A percentile compares a stretch with the other conserved stretches of the same genome.
These are phyloP conservation scores for Alligator mississippiensis DNA, from an alignment of 2,113 vertebrate species.

Conservation along the genomic window DNA sequence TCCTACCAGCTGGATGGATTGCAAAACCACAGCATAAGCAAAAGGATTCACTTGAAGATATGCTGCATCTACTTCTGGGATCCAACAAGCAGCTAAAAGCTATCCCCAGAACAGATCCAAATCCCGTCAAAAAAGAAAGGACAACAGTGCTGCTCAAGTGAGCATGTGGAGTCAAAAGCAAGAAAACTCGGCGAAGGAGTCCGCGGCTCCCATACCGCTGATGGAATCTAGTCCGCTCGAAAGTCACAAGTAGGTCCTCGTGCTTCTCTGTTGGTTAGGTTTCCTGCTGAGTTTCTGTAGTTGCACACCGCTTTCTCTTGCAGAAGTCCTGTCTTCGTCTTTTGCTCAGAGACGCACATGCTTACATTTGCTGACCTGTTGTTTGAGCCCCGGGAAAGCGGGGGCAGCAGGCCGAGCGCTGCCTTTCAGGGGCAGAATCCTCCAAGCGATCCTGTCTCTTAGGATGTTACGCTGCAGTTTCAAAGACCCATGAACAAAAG, in stretches of 20 bases:
- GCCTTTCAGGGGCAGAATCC: background rate
- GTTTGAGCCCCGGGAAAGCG: background rate
- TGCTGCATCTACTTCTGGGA: background rate
- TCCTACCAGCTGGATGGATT: background rate
- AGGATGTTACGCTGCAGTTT: background rate
- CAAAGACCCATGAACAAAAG: background rate
- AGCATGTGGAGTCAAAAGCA: background rate
- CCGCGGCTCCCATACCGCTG: background rate
- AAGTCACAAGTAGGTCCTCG: background rate
- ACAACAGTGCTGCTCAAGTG: background rate
- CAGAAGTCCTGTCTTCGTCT: background rate
- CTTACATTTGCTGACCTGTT: background rate
- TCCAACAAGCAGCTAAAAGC: background rate
- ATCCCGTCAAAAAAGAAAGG: background rate
- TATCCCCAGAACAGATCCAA: background rate
- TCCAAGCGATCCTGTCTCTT: background rate
- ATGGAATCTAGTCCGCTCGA: background rate
- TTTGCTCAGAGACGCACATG: background rate
- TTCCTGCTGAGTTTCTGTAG: background rate
- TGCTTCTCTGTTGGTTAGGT: background rate
- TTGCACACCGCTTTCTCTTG: background rate
- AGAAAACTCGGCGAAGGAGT: background rate
- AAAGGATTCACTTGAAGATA: background rate
- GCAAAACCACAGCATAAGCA: background rate
- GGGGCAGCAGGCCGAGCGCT: background rate